Conservation (phyloP, 2,113 vertebrate genomes). For the Charina bottae region DNA sequence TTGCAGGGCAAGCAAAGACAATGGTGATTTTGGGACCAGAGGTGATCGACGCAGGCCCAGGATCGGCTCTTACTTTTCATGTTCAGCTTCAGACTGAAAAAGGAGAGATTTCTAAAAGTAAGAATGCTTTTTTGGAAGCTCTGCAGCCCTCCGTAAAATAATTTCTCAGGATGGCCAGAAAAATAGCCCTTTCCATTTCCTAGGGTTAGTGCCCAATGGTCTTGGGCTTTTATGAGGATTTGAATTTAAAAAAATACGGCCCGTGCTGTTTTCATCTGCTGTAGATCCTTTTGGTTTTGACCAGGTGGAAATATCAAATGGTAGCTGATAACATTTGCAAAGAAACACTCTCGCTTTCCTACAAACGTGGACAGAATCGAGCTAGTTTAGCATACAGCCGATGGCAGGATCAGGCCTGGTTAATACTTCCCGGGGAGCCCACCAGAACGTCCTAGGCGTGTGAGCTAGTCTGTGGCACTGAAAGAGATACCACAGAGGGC, state of each 20-base stretch:
- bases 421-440: no score
- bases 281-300: background rate
- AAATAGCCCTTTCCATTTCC: background rate
- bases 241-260: background rate
- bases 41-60: conserved; percentile 66
- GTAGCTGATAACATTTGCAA: background rate
- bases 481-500: no score
- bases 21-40: conserved; percentile 69
- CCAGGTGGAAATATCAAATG: background rate
- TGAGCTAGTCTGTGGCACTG: no score
- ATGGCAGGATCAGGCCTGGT: no score
- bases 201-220: background rate
- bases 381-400: background rate
- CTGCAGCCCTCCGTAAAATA: background rate
- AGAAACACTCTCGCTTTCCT: no score
- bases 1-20: conserved; percentile 70
- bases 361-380: background rate
- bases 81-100: conserved; percentile 66
- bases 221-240: background rate
- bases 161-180: background rate
- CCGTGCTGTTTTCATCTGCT: background rate
- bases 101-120: conserved; percentile 63
- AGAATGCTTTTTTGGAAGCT: background rate
- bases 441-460: no score
- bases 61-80: conserved; percentile 49